A percentile compares a stretch with the other conserved stretches of the same genome.
Evolutionary conservation across 2,797 vertebrate species (phyloP).

Genomic region (Xenentodon cancila): DNA sequence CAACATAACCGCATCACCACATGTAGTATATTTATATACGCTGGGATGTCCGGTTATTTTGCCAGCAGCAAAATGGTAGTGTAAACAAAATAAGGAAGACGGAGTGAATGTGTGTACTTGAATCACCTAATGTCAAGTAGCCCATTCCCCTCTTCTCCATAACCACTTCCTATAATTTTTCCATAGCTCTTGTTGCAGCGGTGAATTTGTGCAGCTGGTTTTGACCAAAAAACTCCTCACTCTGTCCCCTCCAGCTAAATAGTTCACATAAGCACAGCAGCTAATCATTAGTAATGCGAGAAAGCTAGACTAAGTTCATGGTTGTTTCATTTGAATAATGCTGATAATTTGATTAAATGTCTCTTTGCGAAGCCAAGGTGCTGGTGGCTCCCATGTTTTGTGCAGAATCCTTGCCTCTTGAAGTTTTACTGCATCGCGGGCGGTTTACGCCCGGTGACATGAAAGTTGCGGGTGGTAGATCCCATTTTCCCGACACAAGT

Average conservation of each 20-base stretch:
- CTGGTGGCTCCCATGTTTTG: constrained; percentile 11
- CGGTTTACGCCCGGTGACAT: not conserved
- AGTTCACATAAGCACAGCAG: constrained; percentile 18
- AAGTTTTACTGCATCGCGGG: not conserved
- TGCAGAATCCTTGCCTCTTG: not conserved
- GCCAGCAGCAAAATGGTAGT: constrained; percentile 2
- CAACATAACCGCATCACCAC: not conserved
- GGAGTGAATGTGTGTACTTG: not conserved
- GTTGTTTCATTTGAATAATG: constrained; percentile 18
- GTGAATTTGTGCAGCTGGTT: constrained; percentile 25
- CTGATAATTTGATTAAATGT: constrained; percentile 19
- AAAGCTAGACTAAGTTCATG: constrained; percentile 7
- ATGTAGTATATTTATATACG: not conserved
- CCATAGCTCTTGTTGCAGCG: constrained; percentile 8
- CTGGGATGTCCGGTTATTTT: constrained; percentile 4
- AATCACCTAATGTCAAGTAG: constrained; percentile 8
- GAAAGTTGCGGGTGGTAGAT: not conserved
- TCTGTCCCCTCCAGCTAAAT: constrained; percentile 6
- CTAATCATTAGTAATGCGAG: constrained; percentile 23
- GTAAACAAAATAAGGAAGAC: not conserved
- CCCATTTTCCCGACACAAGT: constrained; percentile 1
- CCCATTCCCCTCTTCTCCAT: not conserved
- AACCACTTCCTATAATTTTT: constrained; percentile 4
- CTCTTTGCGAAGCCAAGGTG: constrained; percentile 1
- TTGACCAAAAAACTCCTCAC: constrained; percentile 16